Conservation (phyloP, 2,888 invertebrate genomes). For the Drosophila percnosoma region DNA sequence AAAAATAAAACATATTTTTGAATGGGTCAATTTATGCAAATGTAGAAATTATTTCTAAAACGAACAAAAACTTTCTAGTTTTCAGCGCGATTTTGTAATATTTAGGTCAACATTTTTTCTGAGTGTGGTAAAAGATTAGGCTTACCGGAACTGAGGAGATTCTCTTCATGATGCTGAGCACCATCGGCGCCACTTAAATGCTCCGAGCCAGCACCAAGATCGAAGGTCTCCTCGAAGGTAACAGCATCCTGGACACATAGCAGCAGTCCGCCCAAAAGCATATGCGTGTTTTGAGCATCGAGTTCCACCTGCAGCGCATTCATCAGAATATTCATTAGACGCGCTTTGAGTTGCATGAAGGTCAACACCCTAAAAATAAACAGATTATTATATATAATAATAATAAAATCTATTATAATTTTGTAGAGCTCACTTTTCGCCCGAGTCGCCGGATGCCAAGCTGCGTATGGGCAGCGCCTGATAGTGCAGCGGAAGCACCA, state of each 20-base stretch:
- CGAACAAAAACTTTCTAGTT: neutral
- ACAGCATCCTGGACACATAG: constrained; percentile 92
- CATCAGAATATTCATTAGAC: constrained; percentile 92
- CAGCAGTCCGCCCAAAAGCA: constrained; percentile 92
- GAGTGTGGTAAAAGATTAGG: neutral
- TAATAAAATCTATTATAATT: neutral
- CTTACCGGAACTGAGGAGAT: constrained; percentile 89
- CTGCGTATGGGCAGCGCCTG: constrained; percentile 90
- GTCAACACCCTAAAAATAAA: constrained; percentile 84
- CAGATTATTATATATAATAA: neutral
- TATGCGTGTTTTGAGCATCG: constrained; percentile 94
- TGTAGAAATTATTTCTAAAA: neutral
- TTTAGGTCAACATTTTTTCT: neutral
- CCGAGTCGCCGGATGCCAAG: constrained; percentile 87
- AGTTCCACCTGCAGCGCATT: constrained; percentile 93
- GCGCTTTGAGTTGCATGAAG: constrained; percentile 90
- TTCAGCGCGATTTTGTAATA: neutral
- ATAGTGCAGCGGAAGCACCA: constrained; percentile 97
- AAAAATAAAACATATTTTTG: no score
- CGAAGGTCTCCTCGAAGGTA: constrained; percentile 88
- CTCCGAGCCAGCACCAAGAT: constrained; percentile 86
- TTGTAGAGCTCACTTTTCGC: constrained; percentile 84
- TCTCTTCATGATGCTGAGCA: constrained; percentile 83
- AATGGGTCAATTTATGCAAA: neutral
- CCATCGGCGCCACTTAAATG: constrained; percentile 85